Evolutionary conservation across 2,888 invertebrate species (phyloP).

Genomic region (Venusia cambrica): DNA sequence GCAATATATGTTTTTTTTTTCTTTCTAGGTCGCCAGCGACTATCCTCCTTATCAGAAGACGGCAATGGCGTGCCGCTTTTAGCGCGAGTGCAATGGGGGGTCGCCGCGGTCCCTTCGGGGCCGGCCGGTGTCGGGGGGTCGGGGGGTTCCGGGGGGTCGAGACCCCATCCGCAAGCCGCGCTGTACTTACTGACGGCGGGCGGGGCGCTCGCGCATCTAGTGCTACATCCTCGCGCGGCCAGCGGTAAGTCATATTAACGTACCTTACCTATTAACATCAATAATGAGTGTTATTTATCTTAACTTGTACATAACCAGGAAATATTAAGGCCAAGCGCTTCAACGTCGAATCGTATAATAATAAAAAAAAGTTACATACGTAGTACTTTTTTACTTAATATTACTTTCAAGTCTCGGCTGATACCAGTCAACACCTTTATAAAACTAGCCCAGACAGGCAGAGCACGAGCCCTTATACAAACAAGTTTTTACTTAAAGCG

Average conservation of each 20-base stretch:
- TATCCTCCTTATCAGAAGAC: constrained; percentile 87
- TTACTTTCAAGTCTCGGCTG: too few relatives aligned
- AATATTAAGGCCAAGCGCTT: too few relatives aligned
- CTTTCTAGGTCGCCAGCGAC: constrained; percentile 82
- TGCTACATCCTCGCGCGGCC: constrained; percentile 87
- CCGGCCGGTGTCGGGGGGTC: constrained; percentile 33
- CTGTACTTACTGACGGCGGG: constrained; percentile 94
- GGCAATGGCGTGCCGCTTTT: constrained; percentile 84
- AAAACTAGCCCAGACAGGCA: too few relatives aligned
- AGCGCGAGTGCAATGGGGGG: constrained; percentile 84
- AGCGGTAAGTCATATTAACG: constrained; percentile 47
- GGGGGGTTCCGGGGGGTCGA: constrained; percentile 40
- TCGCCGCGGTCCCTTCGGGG: constrained; percentile 67
- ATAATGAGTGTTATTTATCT: too few relatives aligned
- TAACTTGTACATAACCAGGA: too few relatives aligned
- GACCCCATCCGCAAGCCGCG: constrained; percentile 89
- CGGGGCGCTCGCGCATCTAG: constrained; percentile 93
- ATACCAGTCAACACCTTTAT: too few relatives aligned
- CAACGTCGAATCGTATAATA: too few relatives aligned
- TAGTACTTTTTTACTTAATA: too few relatives aligned
- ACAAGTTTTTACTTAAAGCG: too few relatives aligned
- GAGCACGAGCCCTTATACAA: too few relatives aligned
- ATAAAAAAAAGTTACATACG: too few relatives aligned
- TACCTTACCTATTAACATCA: too few relatives aligned
- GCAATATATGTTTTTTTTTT: neutral